Evolutionary conservation across 2,113 vertebrate genomes (phyloP), one percentile per base, ranked within the genome.

Genomic region (Caretta caretta): DNA sequence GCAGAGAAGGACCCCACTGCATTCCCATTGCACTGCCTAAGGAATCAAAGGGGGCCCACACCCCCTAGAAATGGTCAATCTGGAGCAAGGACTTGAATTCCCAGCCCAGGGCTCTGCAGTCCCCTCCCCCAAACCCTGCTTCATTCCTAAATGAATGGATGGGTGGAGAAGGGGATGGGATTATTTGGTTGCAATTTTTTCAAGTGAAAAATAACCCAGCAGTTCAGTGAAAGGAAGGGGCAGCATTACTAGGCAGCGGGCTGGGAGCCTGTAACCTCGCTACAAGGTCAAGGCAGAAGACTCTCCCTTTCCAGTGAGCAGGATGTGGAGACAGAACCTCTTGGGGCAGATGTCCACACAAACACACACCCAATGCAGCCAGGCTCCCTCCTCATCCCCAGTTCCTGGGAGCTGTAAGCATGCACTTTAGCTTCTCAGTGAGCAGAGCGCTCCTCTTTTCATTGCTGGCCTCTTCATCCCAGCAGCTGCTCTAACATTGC

Each of bases 161-260:
- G 11, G 0, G 89, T 69, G 90, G 88, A 90, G 95, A 51, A 93
- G 72, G 62, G 88, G 89, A 96, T 96, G 92, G 92, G 89, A 96
- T 96, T 87, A 95, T 69, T 8, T 54, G 76, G 76, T 42, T 95
- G 94, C 90, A 86, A 97, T 96, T 96, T 91, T 93, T 96, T 88
- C 97, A 93, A 96, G 93, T 94, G 93, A 96, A 97, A 97, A 96
- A 97, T 94, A 97, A 89, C 93, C 46, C 50, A 5, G 89, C 69
- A 92, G 94, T 90, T 96, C 42, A 86, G 80, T 53, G 72, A 56
- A 84, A 95, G 82, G 85, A 56, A 83, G 82, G 65, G 48, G 82
- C 88, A 90, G 84, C 91, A 85, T n/a, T 69, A 84, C 4, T 0
- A 93, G 80, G 94, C 93, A 80, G 95, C 91, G 80, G 87, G 92